These are phyloP conservation scores for Theretra japonica DNA, from an alignment of 2,888 invertebrate species.

Conservation along the genomic window DNA sequence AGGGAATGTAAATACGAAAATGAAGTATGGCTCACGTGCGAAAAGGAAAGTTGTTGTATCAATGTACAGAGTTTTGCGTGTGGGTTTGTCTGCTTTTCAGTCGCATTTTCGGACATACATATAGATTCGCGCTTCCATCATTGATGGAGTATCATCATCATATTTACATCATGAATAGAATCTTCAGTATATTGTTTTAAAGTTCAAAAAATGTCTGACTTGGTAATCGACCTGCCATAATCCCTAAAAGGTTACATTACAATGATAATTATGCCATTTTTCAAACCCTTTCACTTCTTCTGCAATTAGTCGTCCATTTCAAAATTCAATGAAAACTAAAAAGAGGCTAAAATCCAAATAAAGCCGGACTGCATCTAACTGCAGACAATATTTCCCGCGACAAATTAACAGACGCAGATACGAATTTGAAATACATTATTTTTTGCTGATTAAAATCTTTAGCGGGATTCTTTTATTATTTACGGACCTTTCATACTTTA, in stretches of 20 bases:
- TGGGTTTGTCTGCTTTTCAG: background rate
- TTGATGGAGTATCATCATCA: background rate
- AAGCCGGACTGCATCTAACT: background rate
- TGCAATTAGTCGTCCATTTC: too few species aligned
- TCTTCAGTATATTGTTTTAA: too few species aligned
- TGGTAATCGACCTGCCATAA: too few species aligned
- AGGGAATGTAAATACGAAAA: slow-evolving; percentile 42
- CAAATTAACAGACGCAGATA: background rate
- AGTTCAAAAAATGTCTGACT: too few species aligned
- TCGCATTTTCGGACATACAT: background rate
- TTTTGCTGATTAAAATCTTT: slow-evolving; percentile 6
- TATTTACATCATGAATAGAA: background rate
- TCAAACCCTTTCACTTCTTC: too few species aligned
- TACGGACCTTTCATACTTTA: slow-evolving; percentile 2
- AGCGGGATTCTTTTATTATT: slow-evolving; percentile 6
- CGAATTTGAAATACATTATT: background rate
- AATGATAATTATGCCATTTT: too few species aligned
- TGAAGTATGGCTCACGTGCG: slow-evolving; percentile 39
- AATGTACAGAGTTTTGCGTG: background rate
- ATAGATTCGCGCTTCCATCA: background rate
- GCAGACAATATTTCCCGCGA: background rate
- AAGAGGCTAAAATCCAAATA: background rate
- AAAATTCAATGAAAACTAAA: too few species aligned
- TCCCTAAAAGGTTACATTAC: too few species aligned
- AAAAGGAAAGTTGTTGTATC: slow-evolving; percentile 41